These are phyloP conservation scores for Tridacna gigas DNA, from an alignment of 2,888 invertebrate genomes.

Conservation along the genomic window DNA sequence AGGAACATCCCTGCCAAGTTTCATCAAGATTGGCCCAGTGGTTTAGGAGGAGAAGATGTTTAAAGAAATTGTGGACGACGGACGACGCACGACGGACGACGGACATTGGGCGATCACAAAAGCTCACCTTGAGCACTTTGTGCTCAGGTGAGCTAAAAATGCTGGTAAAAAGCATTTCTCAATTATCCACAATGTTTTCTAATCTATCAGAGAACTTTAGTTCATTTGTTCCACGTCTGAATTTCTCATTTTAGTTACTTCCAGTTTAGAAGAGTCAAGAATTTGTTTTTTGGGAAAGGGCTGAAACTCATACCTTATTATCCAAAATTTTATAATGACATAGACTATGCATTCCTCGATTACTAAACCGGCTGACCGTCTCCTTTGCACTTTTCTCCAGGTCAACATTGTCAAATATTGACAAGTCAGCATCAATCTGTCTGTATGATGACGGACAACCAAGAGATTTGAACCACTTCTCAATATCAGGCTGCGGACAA, in stretches of 20 bases:
- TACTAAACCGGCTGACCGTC: constrained; percentile 90
- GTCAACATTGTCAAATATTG: constrained; percentile 89
- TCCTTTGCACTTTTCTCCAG: constrained; percentile 89
- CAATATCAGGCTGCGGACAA: constrained; percentile 90
- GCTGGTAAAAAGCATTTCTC: too few relatives aligned
- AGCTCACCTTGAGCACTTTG: too few relatives aligned
- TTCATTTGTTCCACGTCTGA: background rate
- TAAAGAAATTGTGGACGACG: too few relatives aligned
- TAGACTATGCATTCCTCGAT: constrained; percentile 92
- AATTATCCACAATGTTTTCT: too few relatives aligned
- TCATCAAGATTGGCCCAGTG: too few relatives aligned
- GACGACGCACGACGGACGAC: too few relatives aligned
- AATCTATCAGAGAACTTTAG: too few relatives aligned
- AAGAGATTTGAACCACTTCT: constrained; percentile 89
- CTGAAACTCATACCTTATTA: constrained; percentile 87
- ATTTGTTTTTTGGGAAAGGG: background rate
- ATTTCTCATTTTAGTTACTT: background rate
- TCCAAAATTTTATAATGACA: constrained; percentile 95
- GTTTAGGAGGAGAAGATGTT: too few relatives aligned
- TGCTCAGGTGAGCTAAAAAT: too few relatives aligned
- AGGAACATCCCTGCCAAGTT: too few relatives aligned
- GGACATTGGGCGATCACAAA: too few relatives aligned
- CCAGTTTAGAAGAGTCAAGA: background rate
- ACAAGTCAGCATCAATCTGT: constrained; percentile 91
- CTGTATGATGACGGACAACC: constrained; percentile 87